These are phyloP conservation scores for Polypterus senegalus DNA, from an alignment of 2,113 vertebrate genomes.

Conservation along the genomic window DNA sequence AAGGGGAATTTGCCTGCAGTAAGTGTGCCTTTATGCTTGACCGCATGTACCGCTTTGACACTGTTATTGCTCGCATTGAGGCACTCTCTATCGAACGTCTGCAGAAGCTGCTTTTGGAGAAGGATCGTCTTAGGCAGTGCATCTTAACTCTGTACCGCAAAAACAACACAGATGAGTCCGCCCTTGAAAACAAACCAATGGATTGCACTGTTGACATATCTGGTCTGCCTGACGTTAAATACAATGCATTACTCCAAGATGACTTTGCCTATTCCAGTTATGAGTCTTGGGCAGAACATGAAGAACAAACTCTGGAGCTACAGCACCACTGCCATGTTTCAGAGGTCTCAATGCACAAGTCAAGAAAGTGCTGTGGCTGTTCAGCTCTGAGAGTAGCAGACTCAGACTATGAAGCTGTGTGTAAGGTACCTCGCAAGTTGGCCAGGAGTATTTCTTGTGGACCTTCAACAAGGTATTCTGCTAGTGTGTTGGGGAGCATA, in stretches of 20 bases:
- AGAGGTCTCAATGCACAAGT: constrained; percentile 39
- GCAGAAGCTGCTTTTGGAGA: constrained; percentile 80
- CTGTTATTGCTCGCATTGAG: constrained; percentile 84
- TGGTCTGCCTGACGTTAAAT: constrained; percentile 50
- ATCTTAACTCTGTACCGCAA: constrained; percentile 68
- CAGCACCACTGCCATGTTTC: constrained; percentile 48
- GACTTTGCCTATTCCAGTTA: constrained; percentile 75
- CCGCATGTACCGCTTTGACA: constrained; percentile 89
- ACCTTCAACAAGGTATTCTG: constrained; percentile 55
- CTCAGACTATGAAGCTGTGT: constrained; percentile 83
- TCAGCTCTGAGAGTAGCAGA: constrained; percentile 68
- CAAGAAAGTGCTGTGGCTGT: constrained; percentile 69
- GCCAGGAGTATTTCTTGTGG: constrained; percentile 65
- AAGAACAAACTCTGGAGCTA: constrained; percentile 46
- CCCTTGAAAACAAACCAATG: constrained; percentile 15
- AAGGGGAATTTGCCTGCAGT: constrained; percentile 85
- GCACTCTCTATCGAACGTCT: constrained; percentile 85
- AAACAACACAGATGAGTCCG: constrained; percentile 53
- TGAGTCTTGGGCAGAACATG: constrained; percentile 78
- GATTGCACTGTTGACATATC: constrained; percentile 53
- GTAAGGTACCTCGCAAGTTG: constrained; percentile 70
- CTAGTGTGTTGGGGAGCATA: constrained; percentile 27
- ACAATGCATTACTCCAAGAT: constrained; percentile 69
- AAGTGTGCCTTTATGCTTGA: constrained; percentile 95
- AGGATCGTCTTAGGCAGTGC: constrained; percentile 76